Evolutionary conservation across 2,113 vertebrate species (phyloP).

Genomic region (Oreochromis spilurus): DNA sequence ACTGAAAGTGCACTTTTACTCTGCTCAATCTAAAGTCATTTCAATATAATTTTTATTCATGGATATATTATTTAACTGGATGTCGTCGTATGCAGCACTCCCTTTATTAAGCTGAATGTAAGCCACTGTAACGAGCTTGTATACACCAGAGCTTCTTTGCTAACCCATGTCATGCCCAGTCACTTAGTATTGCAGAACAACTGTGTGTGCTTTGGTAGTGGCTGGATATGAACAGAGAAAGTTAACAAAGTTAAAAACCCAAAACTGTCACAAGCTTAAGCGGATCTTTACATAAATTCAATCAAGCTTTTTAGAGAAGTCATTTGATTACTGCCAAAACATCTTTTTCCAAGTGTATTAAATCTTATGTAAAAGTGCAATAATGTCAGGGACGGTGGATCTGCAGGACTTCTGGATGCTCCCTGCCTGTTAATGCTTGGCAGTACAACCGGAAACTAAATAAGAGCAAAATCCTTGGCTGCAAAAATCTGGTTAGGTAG

Average conservation of each 20-base stretch:
- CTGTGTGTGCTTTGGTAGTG: conserved; percentile 35
- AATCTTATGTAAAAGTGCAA: neutral
- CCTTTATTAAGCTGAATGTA: neutral
- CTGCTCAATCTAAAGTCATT: neutral
- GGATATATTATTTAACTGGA: neutral
- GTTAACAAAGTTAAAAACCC: conserved; percentile 48
- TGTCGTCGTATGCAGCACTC: neutral
- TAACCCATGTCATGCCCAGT: conserved; percentile 60
- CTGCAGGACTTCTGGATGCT: neutral
- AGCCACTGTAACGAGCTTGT: neutral
- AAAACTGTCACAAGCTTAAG: conserved; percentile 64
- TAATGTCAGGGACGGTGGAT: neutral
- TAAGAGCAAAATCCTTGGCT: neutral
- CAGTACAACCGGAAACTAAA: neutral
- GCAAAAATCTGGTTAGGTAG: neutral
- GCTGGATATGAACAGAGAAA: conserved; percentile 14
- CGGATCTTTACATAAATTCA: conserved; percentile 35
- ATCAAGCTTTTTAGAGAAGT: conserved; percentile 21
- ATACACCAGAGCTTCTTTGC: neutral
- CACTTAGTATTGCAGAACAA: conserved; percentile 58
- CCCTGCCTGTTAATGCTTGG: neutral
- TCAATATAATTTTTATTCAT: neutral
- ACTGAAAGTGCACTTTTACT: neutral
- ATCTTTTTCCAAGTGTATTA: neutral
- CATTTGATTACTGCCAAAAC: neutral